Conservation (phyloP, 2,888 invertebrate species). For the Choristoneura rosaceana region DNA sequence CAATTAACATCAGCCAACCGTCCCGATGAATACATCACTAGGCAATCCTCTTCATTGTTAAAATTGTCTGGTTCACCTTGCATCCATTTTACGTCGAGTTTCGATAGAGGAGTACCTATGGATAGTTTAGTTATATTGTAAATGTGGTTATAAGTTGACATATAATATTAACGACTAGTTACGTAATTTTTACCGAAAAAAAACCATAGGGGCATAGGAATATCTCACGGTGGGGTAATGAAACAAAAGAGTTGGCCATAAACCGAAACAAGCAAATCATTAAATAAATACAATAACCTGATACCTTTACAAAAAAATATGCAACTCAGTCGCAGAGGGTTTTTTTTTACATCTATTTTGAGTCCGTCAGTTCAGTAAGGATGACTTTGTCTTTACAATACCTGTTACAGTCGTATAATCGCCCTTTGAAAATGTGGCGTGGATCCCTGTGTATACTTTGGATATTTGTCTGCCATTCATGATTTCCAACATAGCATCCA, state of each 20-base stretch:
- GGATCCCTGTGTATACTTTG: slow-evolving; percentile 18
- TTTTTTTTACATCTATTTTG: too few relatives aligned
- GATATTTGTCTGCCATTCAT: not conserved
- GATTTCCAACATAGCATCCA: not conserved
- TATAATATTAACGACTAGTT: too few relatives aligned
- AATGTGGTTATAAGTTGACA: too few relatives aligned
- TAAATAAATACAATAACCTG: too few relatives aligned
- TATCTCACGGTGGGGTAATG: too few relatives aligned
- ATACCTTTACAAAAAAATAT: too few relatives aligned
- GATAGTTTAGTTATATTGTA: not conserved
- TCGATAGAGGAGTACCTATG: slow-evolving; percentile 2
- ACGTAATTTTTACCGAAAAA: too few relatives aligned
- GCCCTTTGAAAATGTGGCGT: slow-evolving; percentile 15
- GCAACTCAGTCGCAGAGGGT: too few relatives aligned
- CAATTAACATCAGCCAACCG: not conserved
- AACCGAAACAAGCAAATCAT: too few relatives aligned
- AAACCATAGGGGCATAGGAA: too few relatives aligned
- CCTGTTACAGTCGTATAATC: slow-evolving; percentile 23
- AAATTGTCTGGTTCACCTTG: not conserved
- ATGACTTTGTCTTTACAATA: not conserved
- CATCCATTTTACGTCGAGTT: not conserved
- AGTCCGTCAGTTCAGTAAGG: too few relatives aligned
- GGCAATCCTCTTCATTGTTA: not conserved
- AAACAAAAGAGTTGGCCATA: too few relatives aligned
- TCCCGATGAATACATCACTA: not conserved